Base-by-base conservation (phyloP, 2,888 invertebrate species). In the Nemapogon koenigi region DNA sequence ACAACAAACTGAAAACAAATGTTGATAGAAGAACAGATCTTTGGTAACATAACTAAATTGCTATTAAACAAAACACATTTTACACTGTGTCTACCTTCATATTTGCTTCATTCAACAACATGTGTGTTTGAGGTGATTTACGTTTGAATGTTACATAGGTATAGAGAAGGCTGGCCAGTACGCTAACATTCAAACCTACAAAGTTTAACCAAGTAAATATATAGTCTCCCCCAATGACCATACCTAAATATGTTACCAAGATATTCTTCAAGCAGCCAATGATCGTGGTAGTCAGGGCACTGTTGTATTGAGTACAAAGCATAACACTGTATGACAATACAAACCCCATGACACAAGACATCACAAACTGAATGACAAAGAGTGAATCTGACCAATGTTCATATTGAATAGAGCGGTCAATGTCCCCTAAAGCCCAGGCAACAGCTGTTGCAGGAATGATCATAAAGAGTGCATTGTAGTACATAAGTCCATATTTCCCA, bases 191-290 rank as follows among this genome's bases (percentile, higher is more conserved):
- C 38, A 99, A 84, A 13, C 99, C 99, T 43, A 94, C 81, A 73
- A 98, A 99, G 68, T 99, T 99, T 22, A 91, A 80, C 87, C 88
- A 88, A 2, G 92, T 90, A 67, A 97, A 99, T 43, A 97, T 86
- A 69, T 99, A 99, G 68, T 99, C 99, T 10, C 97, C 98, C 30
- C 97, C 98, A 40, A 98, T 91, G 29, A 97, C 86, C 97, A 99
- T 99, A 17, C 98, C 98, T 46, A 96, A 81, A 71, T 99, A 99
- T 1, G 99, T 99, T 3, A 99, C 93, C 49, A 95, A 85, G 49
- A 99, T 91, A 73, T 99, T 99, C 81, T 99, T 99, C 39, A 99
- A 81, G 57, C 98, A 97, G 3, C 99, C 99, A 47, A 99, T 94
- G 42, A 99, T 97, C 3, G 97, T 97, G 1, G 99, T 99, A 0